These are phyloP conservation scores for Arvicanthis niloticus DNA, from an alignment of 2,113 vertebrate genomes.

Conservation along the genomic window DNA sequence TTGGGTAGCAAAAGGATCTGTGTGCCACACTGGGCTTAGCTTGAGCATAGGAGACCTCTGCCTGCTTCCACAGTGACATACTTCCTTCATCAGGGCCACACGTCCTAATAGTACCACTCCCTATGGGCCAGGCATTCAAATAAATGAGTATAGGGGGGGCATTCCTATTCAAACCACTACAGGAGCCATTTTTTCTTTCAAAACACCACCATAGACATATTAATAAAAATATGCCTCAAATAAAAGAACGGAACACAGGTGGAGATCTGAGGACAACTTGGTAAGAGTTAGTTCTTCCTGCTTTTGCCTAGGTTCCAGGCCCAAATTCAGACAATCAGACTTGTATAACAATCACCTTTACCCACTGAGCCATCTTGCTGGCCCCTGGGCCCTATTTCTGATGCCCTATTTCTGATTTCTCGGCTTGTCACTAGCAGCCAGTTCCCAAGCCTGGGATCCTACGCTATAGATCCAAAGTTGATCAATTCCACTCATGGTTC, in stretches of 20 bases:
- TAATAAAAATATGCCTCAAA: conserved; percentile 46
- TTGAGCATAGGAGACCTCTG: neutral
- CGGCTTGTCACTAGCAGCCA: neutral
- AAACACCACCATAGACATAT: conserved; percentile 66
- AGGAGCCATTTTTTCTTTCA: neutral
- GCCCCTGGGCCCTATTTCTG: neutral
- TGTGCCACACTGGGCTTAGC: neutral
- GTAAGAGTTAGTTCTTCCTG: neutral
- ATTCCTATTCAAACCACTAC: neutral
- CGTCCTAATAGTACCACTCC: neutral
- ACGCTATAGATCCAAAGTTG: conserved; percentile 88
- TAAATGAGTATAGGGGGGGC: neutral
- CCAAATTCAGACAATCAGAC: neutral
- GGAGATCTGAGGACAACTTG: neutral
- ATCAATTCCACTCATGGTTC: conserved; percentile 87
- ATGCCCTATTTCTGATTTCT: no score
- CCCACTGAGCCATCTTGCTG: neutral
- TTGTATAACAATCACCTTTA: neutral
- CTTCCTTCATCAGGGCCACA: neutral
- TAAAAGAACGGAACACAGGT: neutral
- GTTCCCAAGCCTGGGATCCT: neutral
- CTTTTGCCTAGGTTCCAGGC: neutral
- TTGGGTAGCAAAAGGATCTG: neutral
- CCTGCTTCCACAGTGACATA: neutral
- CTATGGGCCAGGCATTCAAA: neutral